Conservation (phyloP, 2,888 invertebrate genomes). For the Thereva unica region DNA sequence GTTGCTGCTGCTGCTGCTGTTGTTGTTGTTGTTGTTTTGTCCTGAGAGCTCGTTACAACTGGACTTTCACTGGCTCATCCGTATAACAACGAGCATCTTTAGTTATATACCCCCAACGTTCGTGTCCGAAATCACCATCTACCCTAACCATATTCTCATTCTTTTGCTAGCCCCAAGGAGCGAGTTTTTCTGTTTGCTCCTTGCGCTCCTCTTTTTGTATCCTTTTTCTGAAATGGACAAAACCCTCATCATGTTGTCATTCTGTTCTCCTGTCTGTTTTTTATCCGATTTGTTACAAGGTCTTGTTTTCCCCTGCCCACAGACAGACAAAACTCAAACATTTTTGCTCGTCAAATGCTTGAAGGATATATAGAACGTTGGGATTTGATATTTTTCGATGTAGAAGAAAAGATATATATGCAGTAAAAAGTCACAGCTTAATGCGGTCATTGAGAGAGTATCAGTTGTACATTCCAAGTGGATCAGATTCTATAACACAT, state of each 20-base stretch:
- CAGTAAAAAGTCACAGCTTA: too few species aligned
- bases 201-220: too few species aligned
- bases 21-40: constrained; percentile 1
- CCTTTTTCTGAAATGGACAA: constrained; percentile 20
- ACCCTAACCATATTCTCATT: not conserved
- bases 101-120: not conserved
- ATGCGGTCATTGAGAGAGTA: too few species aligned
- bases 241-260: constrained; percentile 35
- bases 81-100: not conserved
- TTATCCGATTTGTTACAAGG: constrained; percentile 27
- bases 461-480: too few species aligned
- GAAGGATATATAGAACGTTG: not conserved
- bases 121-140: not conserved
- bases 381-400: too few species aligned
- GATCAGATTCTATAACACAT: too few species aligned
- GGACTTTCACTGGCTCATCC: constrained; percentile 10
- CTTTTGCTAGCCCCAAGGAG: too few species aligned
- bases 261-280: constrained; percentile 33
- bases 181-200: too few species aligned
- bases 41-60: too few species aligned
- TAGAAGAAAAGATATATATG: too few species aligned
- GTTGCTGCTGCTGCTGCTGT: constrained; percentile 4
- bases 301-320: constrained; percentile 15
- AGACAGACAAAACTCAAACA: constrained; percentile 17
- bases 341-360: constrained; percentile 26